Evolutionary conservation across 2,888 invertebrate species (phyloP).

Genomic region (Chaetogeoica ovagalla): DNA sequence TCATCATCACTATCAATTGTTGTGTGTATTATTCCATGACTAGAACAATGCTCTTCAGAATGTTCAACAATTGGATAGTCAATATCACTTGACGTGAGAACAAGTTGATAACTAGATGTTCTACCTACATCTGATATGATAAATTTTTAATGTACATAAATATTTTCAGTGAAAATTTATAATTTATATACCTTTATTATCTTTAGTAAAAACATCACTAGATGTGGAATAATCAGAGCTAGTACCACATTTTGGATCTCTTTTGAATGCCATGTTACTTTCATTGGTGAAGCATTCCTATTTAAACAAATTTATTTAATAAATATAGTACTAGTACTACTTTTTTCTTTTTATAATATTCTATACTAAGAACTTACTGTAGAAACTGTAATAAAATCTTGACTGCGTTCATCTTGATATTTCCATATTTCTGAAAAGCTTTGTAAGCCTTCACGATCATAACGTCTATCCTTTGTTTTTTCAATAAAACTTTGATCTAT

Average conservation of each 20-base stretch:
- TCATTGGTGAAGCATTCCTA: conserved; percentile 45
- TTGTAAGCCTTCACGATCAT: conserved; percentile 22
- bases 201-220: conserved; percentile 47
- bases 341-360: neutral
- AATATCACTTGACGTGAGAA: conserved; percentile 64
- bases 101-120: conserved; percentile 46
- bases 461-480: conserved; percentile 29
- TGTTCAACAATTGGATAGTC: conserved; percentile 85
- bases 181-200: conserved; percentile 46
- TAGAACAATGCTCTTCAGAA: conserved; percentile 75
- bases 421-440: conserved; percentile 46
- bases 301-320: neutral
- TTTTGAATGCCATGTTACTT: conserved; percentile 18
- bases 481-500: conserved; percentile 43
- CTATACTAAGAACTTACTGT: conserved; percentile 23
- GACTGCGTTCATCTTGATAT: conserved; percentile 38
- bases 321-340: neutral
- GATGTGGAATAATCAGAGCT: conserved; percentile 50
- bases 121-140: conserved; percentile 34
- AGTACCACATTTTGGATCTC: conserved; percentile 34
- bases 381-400: conserved; percentile 50
- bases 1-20: conserved; percentile 54
- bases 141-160: neutral
- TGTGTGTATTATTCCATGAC: conserved; percentile 58
- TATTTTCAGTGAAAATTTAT: neutral